Conservation (phyloP, 1,140 invertebrate species). For the Drosophila fuyamai region DNA sequence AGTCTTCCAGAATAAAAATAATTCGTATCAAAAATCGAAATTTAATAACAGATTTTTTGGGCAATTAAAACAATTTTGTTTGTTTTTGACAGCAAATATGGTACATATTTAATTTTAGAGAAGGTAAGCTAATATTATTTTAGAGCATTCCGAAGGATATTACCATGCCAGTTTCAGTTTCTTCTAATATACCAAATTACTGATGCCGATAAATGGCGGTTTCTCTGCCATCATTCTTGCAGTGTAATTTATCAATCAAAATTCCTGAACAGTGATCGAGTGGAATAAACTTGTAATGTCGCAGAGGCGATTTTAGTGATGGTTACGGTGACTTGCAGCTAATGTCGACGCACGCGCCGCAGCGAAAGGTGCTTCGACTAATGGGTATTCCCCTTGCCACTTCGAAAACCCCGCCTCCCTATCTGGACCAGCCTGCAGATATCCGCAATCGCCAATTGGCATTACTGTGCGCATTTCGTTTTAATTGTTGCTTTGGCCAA, state of each 20-base stretch:
- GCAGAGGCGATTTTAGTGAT: conserved; percentile 16
- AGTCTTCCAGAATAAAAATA: too few relatives aligned
- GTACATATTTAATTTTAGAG: too few relatives aligned
- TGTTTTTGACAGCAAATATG: too few relatives aligned
- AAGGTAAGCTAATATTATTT: too few relatives aligned
- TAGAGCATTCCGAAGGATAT: too few relatives aligned
- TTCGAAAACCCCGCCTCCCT: background rate
- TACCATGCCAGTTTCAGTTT: too few relatives aligned
- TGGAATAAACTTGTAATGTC: conserved; percentile 67
- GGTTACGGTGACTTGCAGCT: conserved; percentile 3
- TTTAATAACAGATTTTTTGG: too few relatives aligned
- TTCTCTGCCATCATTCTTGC: conserved; percentile 10
- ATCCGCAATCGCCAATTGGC: conserved; percentile 72
- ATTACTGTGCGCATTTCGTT: conserved; percentile 69
- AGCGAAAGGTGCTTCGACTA: conserved; percentile 65
- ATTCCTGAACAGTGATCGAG: conserved; percentile 58
- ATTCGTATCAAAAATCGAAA: too few relatives aligned
- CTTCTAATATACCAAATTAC: background rate
- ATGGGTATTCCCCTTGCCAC: conserved; percentile 18
- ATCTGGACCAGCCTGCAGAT: conserved; percentile 22
- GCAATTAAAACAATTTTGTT: too few relatives aligned
- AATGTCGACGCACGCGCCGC: conserved; percentile 70
- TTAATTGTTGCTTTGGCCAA: conserved; percentile 62
- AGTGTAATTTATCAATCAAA: conserved; percentile 68
- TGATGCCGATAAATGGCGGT: background rate